phyloP scores from a whole-genome alignment of 2,797 vertebrate genomes.

The Sphaeramia orbicularis region DNA sequence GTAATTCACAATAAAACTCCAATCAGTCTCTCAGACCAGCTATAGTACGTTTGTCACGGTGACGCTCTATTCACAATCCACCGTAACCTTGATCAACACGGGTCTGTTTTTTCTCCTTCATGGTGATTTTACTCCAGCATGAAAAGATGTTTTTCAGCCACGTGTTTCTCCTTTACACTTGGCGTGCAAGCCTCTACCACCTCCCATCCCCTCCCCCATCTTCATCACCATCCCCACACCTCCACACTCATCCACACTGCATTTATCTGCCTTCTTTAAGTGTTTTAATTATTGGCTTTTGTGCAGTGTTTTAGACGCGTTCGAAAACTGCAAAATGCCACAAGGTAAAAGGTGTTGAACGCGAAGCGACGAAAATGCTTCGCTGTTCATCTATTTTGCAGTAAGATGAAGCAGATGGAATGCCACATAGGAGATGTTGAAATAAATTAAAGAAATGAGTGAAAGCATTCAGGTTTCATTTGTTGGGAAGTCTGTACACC shows the following conservation, averaged over 20 bases:
- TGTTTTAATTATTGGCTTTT: constrained; percentile 74
- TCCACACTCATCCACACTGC: too few relatives aligned
- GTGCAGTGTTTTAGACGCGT: constrained; percentile 50
- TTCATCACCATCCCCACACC: constrained; percentile 21
- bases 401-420: constrained; percentile 21
- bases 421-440: not conserved
- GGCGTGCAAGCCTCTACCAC: constrained; percentile 34
- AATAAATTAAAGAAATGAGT: constrained; percentile 31
- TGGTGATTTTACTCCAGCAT: constrained; percentile 29
- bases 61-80: constrained; percentile 51
- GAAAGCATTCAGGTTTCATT: constrained; percentile 61
- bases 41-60: constrained; percentile 22
- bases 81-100: constrained; percentile 53
- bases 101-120: constrained; percentile 56
- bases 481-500: constrained; percentile 52
- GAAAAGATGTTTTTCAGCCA: constrained; percentile 50
- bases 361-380: not conserved
- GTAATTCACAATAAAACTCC: constrained; percentile 44
- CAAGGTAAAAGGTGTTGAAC: constrained; percentile 61
- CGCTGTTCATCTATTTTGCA: constrained; percentile 10
- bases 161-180: constrained; percentile 26
- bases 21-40: constrained; percentile 42
- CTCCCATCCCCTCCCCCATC: not conserved
- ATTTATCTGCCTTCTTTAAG: constrained; percentile 49
- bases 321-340: constrained; percentile 43